Conservation (phyloP, 2,888 invertebrate genomes). For the Tachina grossa region DNA sequence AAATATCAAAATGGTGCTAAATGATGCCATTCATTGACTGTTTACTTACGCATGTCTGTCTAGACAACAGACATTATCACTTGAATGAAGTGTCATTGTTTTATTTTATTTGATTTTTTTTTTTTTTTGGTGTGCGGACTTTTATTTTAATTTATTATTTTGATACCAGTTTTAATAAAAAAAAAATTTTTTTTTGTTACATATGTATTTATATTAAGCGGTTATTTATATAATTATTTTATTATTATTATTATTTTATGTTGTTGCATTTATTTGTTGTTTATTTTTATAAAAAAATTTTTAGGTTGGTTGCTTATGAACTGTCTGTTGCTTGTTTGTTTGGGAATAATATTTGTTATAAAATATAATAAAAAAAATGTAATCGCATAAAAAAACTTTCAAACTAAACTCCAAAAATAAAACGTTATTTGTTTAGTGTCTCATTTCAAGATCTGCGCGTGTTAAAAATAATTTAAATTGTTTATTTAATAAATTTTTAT, state of each 20-base stretch:
- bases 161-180: constrained; percentile 40
- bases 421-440: constrained; percentile 39
- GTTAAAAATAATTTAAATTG: constrained; percentile 54
- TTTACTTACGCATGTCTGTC: constrained; percentile 69
- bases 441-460: constrained; percentile 46
- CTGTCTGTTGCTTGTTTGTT: background rate
- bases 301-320: background rate
- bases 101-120: constrained; percentile 55
- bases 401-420: constrained; percentile 2
- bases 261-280: background rate
- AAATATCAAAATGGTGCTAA: constrained; percentile 40
- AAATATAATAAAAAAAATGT: background rate
- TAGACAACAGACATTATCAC: constrained; percentile 73
- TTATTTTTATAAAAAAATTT: background rate
- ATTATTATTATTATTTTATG: constrained; percentile 14
- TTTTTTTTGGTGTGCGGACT: constrained; percentile 11
- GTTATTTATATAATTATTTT: constrained; percentile 39
- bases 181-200: constrained; percentile 11
- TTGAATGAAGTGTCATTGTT: constrained; percentile 71
- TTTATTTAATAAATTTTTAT: constrained; percentile 36
- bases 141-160: constrained; percentile 16
- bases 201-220: constrained; percentile 13
- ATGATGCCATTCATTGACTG: constrained; percentile 67
- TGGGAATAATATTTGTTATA: background rate
- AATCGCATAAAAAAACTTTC: background rate